phyloP scores from a whole-genome alignment of 2,888 invertebrate genomes.

The Marasmarcha lunaedactyla region DNA sequence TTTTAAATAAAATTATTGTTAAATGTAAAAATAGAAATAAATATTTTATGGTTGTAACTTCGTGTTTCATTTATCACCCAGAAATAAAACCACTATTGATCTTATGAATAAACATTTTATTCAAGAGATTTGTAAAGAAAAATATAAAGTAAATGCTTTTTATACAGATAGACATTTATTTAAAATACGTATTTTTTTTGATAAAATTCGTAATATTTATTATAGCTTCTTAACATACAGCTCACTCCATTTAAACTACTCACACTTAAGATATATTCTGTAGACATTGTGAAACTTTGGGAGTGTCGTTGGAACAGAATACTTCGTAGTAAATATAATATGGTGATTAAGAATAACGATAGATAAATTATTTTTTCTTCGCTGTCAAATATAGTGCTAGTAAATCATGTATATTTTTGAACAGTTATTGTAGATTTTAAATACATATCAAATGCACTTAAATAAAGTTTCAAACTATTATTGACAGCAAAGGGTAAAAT shows the following conservation, averaged over 20 bases:
- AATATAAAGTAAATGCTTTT: conserved; percentile 52
- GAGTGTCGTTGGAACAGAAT: neutral
- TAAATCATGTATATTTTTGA: too few relatives aligned
- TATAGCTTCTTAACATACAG: conserved; percentile 8
- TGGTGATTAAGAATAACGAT: too few relatives aligned
- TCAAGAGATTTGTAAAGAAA: conserved; percentile 62
- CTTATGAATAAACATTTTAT: conserved; percentile 62
- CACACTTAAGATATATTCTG: neutral
- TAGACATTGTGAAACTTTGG: neutral
- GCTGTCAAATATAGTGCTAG: too few relatives aligned
- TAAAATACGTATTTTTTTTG: conserved; percentile 53
- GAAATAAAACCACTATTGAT: conserved; percentile 27
- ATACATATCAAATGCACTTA: too few relatives aligned
- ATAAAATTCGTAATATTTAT: conserved; percentile 43
- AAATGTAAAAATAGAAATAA: conserved; percentile 29
- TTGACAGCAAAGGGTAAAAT: too few relatives aligned
- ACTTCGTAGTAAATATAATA: too few relatives aligned
- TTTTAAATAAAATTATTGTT: conserved; percentile 19
- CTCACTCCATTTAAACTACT: conserved; percentile 6
- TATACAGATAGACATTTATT: conserved; percentile 50
- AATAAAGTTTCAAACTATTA: too few relatives aligned
- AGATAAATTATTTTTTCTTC: too few relatives aligned
- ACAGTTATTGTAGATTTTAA: too few relatives aligned
- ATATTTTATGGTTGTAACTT: conserved; percentile 28
- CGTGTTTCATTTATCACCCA: conserved; percentile 29